Base-by-base conservation (phyloP, 1,140 invertebrate species). In the Mizuhopecten yessoensis region DNA sequence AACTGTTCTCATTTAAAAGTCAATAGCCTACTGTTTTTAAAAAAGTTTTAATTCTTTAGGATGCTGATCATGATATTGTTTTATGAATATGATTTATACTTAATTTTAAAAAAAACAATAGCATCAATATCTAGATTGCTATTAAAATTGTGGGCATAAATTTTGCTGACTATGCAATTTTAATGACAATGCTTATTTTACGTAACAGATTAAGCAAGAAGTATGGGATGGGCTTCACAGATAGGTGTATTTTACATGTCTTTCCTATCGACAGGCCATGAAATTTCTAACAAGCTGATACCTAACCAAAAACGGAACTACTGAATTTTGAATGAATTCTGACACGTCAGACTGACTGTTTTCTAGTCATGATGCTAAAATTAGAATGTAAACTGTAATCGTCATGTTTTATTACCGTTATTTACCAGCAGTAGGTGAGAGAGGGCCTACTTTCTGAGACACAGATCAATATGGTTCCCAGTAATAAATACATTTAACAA, bases 321-420 rank as follows among this genome's bases (percentile, higher is more conserved):
- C 57, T 75, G 57, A 75, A 75, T 75, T 75, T 75, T 75, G 57
- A 75, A 75, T 75, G 57, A 75, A 9, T 75, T 75, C 57, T 75
- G 57, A 75, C n/a, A 29, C 57, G 3, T 29, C 20, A 5, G 57
- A 75, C 29, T 75, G 57, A 29, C 57, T 75, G n/a, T 45, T 45
- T 45, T 17, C 42, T 45, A 17, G 42, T 45, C 0, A n/a, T 75
- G 57, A 75, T 75, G 57, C 57, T 75, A 75, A 75, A n/a, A 75
- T 5, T n/a, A 75, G 57, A 29, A 45, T 20, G 10, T 29, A 75
- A n/a, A 75, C 57, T 75, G 57, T 75, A 75, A 29, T 20, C 29
- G 57, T n/a, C 57, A 7, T 75, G 57, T 75, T 75, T 75, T 75
- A 75, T 29, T n/a, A 29, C 57, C 17, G 45, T 57, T 57, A 20